Conservation (phyloP, 2,888 invertebrate genomes). For the Teleiodes luculella region DNA sequence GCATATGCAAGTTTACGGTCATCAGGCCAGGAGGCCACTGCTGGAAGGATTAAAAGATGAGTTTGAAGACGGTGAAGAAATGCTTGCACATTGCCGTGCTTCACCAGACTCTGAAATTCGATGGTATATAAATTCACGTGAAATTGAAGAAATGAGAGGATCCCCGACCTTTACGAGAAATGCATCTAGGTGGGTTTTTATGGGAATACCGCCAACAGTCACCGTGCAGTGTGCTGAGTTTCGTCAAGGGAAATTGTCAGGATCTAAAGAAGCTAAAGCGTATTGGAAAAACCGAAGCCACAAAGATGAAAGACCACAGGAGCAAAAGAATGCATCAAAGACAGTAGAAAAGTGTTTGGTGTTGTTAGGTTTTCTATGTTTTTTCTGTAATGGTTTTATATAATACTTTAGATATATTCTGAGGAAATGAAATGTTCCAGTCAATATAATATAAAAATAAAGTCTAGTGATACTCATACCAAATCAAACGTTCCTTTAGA, state of each 20-base stretch:
- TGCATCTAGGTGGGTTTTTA: slow-evolving; percentile 48
- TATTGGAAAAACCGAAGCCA: slow-evolving; percentile 42
- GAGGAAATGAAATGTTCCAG: not conserved
- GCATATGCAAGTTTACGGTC: slow-evolving; percentile 58
- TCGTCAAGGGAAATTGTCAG: slow-evolving; percentile 65
- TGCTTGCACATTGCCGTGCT: slow-evolving; percentile 59
- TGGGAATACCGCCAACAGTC: slow-evolving; percentile 69
- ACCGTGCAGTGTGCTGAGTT: slow-evolving; percentile 72
- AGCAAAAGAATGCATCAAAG: slow-evolving; percentile 34
- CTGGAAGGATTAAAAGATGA: slow-evolving; percentile 57
- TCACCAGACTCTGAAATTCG: slow-evolving; percentile 53
- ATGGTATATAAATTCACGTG: slow-evolving; percentile 65
- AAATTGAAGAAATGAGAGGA: slow-evolving; percentile 48
- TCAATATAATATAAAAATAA: not conserved
- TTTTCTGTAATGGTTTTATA: slow-evolving; percentile 18
- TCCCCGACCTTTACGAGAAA: slow-evolving; percentile 42
- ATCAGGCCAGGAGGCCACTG: slow-evolving; percentile 49
- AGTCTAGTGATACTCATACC: not conserved
- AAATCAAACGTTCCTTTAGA: slow-evolving; percentile 12
- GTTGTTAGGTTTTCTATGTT: slow-evolving; percentile 21
- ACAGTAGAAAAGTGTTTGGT: not conserved
- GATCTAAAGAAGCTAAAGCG: slow-evolving; percentile 53
- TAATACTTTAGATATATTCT: not conserved
- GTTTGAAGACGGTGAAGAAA: slow-evolving; percentile 55
- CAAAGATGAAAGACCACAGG: slow-evolving; percentile 36